A percentile compares a stretch with the other conserved stretches of the same genome.
Conservation (phyloP, 2,797 vertebrate species). For the Melanotaenia boesemani region DNA sequence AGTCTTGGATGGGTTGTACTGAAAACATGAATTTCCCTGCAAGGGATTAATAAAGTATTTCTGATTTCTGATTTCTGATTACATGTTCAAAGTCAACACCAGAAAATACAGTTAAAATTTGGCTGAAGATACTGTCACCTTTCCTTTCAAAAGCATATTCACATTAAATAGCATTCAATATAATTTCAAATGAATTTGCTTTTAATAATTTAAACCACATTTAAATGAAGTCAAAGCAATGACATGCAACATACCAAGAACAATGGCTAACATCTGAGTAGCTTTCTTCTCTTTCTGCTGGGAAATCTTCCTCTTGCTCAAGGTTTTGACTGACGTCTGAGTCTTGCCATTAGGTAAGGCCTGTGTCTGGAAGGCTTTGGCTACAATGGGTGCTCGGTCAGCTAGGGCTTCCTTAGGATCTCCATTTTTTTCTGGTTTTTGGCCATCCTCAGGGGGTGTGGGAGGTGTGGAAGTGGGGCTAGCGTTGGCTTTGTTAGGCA, state of each 20-base stretch:
- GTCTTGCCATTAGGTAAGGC: constrained; percentile 94
- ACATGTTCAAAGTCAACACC: constrained; percentile 12
- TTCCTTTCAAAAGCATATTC: neutral
- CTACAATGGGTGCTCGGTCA: constrained; percentile 77
- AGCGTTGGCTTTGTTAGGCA: constrained; percentile 66
- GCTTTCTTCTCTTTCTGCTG: constrained; percentile 99
- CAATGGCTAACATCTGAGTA: constrained; percentile 98
- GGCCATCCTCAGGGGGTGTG: constrained; percentile 80
- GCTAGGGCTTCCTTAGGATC: constrained; percentile 81
- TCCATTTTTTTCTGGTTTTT: constrained; percentile 88
- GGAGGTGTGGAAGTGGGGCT: constrained; percentile 82
- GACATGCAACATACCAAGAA: constrained; percentile 88
- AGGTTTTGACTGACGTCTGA: constrained; percentile 90
- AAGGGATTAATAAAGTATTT: too few relatives aligned
- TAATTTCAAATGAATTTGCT: neutral
- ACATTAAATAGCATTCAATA: neutral
- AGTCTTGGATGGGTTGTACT: too few relatives aligned
- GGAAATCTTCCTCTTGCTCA: constrained; percentile 96
- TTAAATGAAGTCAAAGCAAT: neutral
- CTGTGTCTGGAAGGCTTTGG: constrained; percentile 93
- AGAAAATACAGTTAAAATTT: constrained; percentile 5
- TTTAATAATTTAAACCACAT: neutral
- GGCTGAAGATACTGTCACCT: neutral
- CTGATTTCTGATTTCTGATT: too few relatives aligned
- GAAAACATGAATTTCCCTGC: too few relatives aligned